Base-by-base conservation (phyloP, 2,113 vertebrate genomes). In the Myrmophylax atrothorax region DNA sequence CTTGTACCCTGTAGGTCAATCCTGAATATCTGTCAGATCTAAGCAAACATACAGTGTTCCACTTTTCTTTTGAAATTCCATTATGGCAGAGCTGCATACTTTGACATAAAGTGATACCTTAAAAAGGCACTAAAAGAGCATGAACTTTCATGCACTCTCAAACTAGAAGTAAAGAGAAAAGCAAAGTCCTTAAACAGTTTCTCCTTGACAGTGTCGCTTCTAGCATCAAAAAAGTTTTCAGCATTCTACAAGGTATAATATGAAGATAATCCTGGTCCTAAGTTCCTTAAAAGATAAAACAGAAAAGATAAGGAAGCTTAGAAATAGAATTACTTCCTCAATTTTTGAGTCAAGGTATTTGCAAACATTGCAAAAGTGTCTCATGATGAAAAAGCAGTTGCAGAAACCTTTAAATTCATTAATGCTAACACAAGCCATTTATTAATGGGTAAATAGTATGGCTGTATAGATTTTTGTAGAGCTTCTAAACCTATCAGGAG, bases 351-450 rank as follows among this genome's bases (percentile, higher is more conserved):
- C 47, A 52, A 75, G 26, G 40, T 95, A 63, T 87, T 93, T 10
- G 1, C 79, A 94, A 94, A 88, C 75, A 88, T 58, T 93, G 78
- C 78, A 91, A 59, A 91, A 89, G 37, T 12, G 16, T 73, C 63
- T 94, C 55, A 82, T 87, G 44, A 87, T 91, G 72, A 87, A 94
- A 96, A 93, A 83, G 72, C 67, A 63, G 47, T 66, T 88, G 67
- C 87, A 91, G 85, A 94, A 96, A 80, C 38, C 75, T 93, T 69
- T 91, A 90, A 77, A 94, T 85, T 96, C 93, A 69, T 97, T 96
- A 90, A 55, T 90, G 90, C 93, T 96, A 95, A 83, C 87, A 90
- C 82, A 80, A 95, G 52, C 63, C 82, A 47, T 96, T 94, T 95
- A 82, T 87, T 95, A 94, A 95, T 91, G 35, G 42, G 42, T 85